Evolutionary conservation across 2,113 vertebrate genomes (phyloP).

Genomic region (Hemibagrus wyckioides): DNA sequence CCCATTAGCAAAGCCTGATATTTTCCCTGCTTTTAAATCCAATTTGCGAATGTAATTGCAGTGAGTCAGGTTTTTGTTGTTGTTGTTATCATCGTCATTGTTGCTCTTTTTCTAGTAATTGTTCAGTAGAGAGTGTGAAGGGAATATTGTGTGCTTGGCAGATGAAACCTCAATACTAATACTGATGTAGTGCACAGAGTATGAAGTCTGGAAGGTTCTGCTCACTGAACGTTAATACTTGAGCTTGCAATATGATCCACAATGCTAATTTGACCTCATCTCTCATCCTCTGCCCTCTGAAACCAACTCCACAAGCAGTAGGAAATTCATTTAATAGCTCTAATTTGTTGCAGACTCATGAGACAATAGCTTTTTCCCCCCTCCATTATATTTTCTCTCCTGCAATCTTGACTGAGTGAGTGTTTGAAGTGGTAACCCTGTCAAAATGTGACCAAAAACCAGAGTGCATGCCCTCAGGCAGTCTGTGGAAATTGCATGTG

Average conservation of each 20-base stretch:
- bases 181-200: constrained; percentile 21
- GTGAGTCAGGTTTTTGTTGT: constrained; percentile 42
- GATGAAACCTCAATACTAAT: constrained; percentile 24
- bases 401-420: constrained; percentile 44
- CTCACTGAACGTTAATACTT: background rate
- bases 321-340: constrained; percentile 54
- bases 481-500: constrained; percentile 29
- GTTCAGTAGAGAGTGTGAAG: constrained; percentile 41
- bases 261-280: constrained; percentile 29
- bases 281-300: constrained; percentile 27
- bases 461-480: constrained; percentile 27
- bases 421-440: constrained; percentile 50
- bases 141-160: constrained; percentile 43
- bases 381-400: constrained; percentile 48
- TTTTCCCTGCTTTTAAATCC: constrained; percentile 54
- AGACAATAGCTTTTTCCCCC: constrained; percentile 39
- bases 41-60: constrained; percentile 58
- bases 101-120: constrained; percentile 46
- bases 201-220: constrained; percentile 22
- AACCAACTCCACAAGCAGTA: constrained; percentile 38
- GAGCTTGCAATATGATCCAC: constrained; percentile 28
- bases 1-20: constrained; percentile 52
- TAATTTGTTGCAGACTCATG: constrained; percentile 49
- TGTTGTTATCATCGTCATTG: background rate
- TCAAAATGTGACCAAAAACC: constrained; percentile 32